Evolutionary conservation across 2,113 vertebrate genomes (phyloP).

Genomic region (Oncorhynchus gorbuscha): DNA sequence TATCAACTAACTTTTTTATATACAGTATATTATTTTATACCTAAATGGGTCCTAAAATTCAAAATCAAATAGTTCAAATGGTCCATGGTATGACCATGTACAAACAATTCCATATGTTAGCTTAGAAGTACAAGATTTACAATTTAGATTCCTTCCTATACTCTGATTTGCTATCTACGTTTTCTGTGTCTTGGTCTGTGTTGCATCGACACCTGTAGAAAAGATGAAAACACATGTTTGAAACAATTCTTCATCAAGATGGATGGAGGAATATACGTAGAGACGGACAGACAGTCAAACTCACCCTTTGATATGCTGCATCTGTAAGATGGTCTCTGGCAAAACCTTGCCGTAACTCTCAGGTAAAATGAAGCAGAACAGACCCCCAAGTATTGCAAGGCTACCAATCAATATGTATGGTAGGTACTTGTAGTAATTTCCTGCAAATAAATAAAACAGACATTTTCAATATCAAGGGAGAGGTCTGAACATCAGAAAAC

Average conservation of each 20-base stretch:
- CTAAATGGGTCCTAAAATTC: too few relatives aligned
- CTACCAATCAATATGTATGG: constrained; percentile 87
- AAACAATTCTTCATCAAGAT: too few relatives aligned
- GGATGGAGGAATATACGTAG: too few relatives aligned
- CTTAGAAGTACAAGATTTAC: constrained; percentile 11
- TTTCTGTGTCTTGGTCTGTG: constrained; percentile 16
- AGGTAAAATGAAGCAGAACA: constrained; percentile 80
- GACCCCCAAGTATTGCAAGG: constrained; percentile 76
- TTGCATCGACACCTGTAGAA: not conserved
- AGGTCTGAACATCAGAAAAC: too few relatives aligned
- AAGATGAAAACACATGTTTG: too few relatives aligned
- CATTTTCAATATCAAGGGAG: too few relatives aligned
- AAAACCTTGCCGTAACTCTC: constrained; percentile 76
- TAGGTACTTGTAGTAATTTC: constrained; percentile 74
- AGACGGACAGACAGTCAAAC: not conserved
- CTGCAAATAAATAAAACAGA: constrained; percentile 53
- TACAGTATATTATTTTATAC: too few relatives aligned
- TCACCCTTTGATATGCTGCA: constrained; percentile 82
- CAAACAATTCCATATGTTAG: too few relatives aligned
- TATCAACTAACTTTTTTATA: too few relatives aligned
- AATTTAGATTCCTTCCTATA: constrained; percentile 35
- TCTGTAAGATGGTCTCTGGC: constrained; percentile 82
- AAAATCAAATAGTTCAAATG: too few relatives aligned
- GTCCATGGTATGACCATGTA: too few relatives aligned
- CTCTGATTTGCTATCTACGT: not conserved